Base-by-base conservation (phyloP, 2,113 vertebrate genomes). In the Crotalus horridus region DNA sequence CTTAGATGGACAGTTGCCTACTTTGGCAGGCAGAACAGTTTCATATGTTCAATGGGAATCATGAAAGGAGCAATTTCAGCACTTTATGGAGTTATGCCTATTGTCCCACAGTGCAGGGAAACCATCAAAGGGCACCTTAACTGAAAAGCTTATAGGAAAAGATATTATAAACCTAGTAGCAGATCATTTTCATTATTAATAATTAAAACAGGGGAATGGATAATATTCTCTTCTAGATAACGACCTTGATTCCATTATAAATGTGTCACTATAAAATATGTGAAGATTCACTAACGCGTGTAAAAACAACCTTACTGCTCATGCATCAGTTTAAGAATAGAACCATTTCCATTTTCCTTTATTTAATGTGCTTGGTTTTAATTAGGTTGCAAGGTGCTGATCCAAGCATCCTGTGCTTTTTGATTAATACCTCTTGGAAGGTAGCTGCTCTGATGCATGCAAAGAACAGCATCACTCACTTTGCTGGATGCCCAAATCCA, bases 391-490 rank as follows among this genome's bases (percentile, higher is more conserved):
- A 91, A 88, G 88, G 56, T 1, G 1, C 93, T 93, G 54, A 92
- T 59, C 39, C 90, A 94, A 86, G 85, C 51, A 94, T 94, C 61
- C 89, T 90, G 74, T 61, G 92, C 53, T 61, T 20, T 96, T 92
- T 93, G 89, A 43, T 93, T 88, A 95, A 95, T 89, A 64, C 33
- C 89, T 90, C 94, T 95, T 93, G 91, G 96, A 96, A 33, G 13
- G 93, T 94, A 29, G 56, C 46, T 92, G 89, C 94, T 93, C 94
- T 87, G 90, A 29, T 94, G 74, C 26, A 93, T 4, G 51, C 61
- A 91, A 88, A 56, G 58, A 96, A 96, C 94, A 69, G 20, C 53
- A 94, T 87, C 95, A 91, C 94, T 96, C 89, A 94, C 94, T 93
- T 95, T 94, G 54, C 33, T 74, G 94, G 94, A 92, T 94, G 95